Evolutionary conservation across 2,888 invertebrate genomes (phyloP), one percentile per base, ranked within the genome.

Genomic region (Harpagoxenus sublaevis): DNA sequence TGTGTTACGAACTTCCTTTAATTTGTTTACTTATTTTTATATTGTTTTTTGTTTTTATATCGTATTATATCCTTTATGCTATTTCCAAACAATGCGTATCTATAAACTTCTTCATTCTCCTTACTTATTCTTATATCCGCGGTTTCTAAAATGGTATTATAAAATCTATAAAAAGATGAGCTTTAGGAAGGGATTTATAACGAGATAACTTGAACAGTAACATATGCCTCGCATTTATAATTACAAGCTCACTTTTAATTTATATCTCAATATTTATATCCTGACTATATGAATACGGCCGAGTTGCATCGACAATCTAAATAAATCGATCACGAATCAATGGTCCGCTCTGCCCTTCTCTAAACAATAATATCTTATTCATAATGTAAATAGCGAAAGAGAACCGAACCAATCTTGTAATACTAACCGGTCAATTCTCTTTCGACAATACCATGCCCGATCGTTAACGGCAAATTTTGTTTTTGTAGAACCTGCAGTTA

Each of bases 281-380:
- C 18, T 15, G 48, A 39, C 23, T 51, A 75, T 51, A 75, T 63
- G 35, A 75, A 75, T 75, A 48, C 31, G 12, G 12, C 45, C 74
- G 31, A 31, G 5, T 2, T 35, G 8, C 18, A 31, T 60, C 10
- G 8, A 45, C 42, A 45, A 60, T 73, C 9, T 28, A 23, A 71
- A 28, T 53, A 71, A 73, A 42, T 60, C 18, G 8, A 57, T 28
- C 2, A 12, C 42, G 23, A 57, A n/a, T 73, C 18, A 60, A 45
- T 31, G 31, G 31, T 51, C 18, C 6, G 18, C 10, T 42, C 15
- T 35, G 12, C 42, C 9, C 6, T 23, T 74, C 62, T 74, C 31
- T 62, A 28, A 12, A 55, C 6, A 55, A 62, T 60, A 74, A 74
- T 57, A 31, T n/a, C n/a, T 31, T 75, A 62, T 75, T 12, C 5